Evolutionary conservation across 1,140 invertebrate species (phyloP), one percentile per base, ranked within the genome.

Genomic region (Eupeodes corollae): DNA sequence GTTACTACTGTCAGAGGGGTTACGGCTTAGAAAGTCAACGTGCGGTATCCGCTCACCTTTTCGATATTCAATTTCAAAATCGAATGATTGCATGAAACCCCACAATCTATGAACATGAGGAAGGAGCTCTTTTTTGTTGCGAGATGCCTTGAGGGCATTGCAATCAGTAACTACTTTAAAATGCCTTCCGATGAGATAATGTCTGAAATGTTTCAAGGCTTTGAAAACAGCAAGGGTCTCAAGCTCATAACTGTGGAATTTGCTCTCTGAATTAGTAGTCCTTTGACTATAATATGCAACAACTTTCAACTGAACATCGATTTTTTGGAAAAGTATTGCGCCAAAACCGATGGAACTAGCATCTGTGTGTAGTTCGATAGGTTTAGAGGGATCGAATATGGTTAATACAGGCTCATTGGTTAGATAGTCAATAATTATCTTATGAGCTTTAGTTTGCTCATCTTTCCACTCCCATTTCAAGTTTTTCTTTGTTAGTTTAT

Each of bases 161-260:
- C 47, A 49, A 32, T 49, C 47, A 6, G 47, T 49, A 18, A 49
- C 21, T 14, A 49, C 33, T 47, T 53, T 53, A 21, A 56, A 56
- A 11, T 49, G 35, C 8, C 47, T 35, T 2, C 52, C 54, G 6
- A 54, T 9, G 16, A 56, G 40, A 46, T 54, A 54, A 5, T 62
- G 52, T 26, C 54, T 45, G 47, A 61, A 58, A 32, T 59, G 57
- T 16, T 50, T 51, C 8, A 63, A 34, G 11, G 52, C 54, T 39
- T 55, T 73, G 9, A 16, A 8, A 40, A 40, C 40, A 14, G 51
- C 56, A 10, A 60, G 26, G 16, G 48, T 48, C 41, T 60, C 55
- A 1, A 52, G 13, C 34, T 58, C 53, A 37, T 48, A 57, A 19
- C 44, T 50, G 46, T 55, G 55, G 42, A 54, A 57, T 15, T 47